Percentiles rank a stretch among this genome's conserved stretches.
These are phyloP conservation scores for Pelmatolapia mariae DNA, from an alignment of 2,113 vertebrate species.

Conservation along the genomic window DNA sequence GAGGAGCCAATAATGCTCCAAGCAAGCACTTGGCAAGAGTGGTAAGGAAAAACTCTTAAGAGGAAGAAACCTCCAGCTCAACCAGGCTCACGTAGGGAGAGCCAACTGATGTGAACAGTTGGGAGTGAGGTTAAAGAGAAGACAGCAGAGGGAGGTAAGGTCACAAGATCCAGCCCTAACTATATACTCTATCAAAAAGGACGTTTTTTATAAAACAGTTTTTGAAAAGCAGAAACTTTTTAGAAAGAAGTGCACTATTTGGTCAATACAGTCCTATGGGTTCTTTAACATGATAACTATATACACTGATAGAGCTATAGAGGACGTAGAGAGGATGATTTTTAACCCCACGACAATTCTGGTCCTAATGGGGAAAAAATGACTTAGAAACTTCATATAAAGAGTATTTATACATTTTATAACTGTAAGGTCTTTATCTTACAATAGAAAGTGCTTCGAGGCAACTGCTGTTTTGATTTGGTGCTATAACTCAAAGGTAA, in stretches of 20 bases:
- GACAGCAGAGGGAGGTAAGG: not conserved
- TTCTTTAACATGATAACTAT: not conserved
- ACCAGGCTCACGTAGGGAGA: not conserved
- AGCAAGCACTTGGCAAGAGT: not conserved
- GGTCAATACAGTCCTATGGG: not conserved
- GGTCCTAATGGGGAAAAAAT: not conserved
- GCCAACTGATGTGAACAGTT: not conserved
- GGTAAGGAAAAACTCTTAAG: not conserved
- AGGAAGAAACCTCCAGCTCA: not conserved
- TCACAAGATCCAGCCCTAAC: not conserved
- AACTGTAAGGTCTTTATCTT: not conserved
- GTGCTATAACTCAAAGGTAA: not conserved
- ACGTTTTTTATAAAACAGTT: not conserved
- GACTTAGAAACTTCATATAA: not conserved
- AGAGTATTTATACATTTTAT: not conserved
- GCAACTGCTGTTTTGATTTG: not conserved
- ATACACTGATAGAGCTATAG: not conserved
- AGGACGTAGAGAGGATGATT: not conserved
- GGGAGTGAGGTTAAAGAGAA: not conserved
- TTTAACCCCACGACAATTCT: not conserved
- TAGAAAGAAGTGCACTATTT: not conserved
- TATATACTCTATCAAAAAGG: not conserved
- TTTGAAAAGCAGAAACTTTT: not conserved
- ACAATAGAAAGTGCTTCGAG: not conserved
- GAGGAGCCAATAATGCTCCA: not conserved